Evolutionary conservation across 30 jellyfish, hydroid and myxozoan species (phyloP), one percentile per base, ranked within the genome.

Genomic region (Chrysaora quinquecirrha): DNA sequence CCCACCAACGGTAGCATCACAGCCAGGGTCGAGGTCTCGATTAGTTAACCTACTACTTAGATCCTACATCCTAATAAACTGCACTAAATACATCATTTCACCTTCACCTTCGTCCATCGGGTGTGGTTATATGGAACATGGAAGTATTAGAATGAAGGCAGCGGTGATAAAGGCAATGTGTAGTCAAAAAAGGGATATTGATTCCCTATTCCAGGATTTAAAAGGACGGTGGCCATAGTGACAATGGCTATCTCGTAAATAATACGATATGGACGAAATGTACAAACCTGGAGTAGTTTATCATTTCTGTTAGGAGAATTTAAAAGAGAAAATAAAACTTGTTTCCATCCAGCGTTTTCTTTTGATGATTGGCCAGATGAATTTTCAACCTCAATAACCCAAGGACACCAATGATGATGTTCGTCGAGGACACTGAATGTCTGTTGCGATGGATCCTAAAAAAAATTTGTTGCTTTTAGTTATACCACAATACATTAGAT

Each of bases 361-460:
- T 35, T 78, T 24, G 86, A 14, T 6, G 46, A 14, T 21, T 34
- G 90, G 64, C 71, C 84, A 16, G 64, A 27, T 28, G 31, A 48
- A 23, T 30, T 67, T 4, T 69, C 62, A n/a, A 49, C 32, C 3
- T 58, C 80, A 19, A 75, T 30, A 48, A 82, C 54, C 99, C 99
- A 94, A 10, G 99, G 99, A 54, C 99, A 94, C 99, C 99, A 94
- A 61, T 65, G 89, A 2, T 93, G 94, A 83, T 94, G 99, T 85
- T 94, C 99, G 31, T 76, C 96, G 29, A 94, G 65, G 29, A 83
- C 85, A 49, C 85, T 68, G 80, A 94, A 94, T 21, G 91, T 66
- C 34, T 71, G 73, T 19, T 72, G 83, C 23, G 46, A 35, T n/a
- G 95, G 94, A 50, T 87, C 99, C 97, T 83, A 35, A 35, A 48